phyloP scores from a whole-genome alignment of 2,888 invertebrate genomes.

The Odontothrips loti region DNA sequence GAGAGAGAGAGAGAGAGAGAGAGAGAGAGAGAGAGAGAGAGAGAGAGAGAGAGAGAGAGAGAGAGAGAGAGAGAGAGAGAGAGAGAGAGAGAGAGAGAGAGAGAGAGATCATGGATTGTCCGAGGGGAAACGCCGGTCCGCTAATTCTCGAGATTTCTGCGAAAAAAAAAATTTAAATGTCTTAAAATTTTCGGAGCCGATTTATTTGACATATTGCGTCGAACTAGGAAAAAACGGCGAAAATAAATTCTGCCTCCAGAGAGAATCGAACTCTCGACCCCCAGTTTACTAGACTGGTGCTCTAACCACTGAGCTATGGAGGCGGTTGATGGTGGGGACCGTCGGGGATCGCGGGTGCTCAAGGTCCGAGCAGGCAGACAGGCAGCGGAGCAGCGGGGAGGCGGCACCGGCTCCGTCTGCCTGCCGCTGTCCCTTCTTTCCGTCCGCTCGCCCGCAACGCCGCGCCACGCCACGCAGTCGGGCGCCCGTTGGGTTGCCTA shows the following conservation, averaged over 20 bases:
- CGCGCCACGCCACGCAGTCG: not conserved
- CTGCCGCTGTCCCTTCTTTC: not conserved
- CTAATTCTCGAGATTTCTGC: too few species aligned
- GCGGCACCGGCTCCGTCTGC: not conserved
- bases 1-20: too few species aligned
- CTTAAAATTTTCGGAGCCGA: too few species aligned
- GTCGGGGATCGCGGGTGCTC: not conserved
- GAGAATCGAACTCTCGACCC: slow-evolving; percentile 24
- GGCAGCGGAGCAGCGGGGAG: not conserved
- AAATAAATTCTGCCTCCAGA: slow-evolving; percentile 25
- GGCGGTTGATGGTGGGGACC: not conserved
- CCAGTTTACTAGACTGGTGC: slow-evolving; percentile 26
- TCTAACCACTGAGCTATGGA: slow-evolving; percentile 26
- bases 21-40: too few species aligned
- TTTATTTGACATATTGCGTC: too few species aligned
- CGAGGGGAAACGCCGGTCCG: too few species aligned
- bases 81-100: too few species aligned
- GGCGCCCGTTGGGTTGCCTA: not conserved
- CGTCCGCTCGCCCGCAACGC: not conserved
- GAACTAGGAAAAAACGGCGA: too few species aligned
- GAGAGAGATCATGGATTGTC: too few species aligned
- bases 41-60: too few species aligned
- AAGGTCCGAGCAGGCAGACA: not conserved
- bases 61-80: too few species aligned
- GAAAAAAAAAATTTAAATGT: too few species aligned